These are phyloP conservation scores for Panurus biarmicus DNA, from an alignment of 2,113 vertebrate genomes.

Conservation along the genomic window DNA sequence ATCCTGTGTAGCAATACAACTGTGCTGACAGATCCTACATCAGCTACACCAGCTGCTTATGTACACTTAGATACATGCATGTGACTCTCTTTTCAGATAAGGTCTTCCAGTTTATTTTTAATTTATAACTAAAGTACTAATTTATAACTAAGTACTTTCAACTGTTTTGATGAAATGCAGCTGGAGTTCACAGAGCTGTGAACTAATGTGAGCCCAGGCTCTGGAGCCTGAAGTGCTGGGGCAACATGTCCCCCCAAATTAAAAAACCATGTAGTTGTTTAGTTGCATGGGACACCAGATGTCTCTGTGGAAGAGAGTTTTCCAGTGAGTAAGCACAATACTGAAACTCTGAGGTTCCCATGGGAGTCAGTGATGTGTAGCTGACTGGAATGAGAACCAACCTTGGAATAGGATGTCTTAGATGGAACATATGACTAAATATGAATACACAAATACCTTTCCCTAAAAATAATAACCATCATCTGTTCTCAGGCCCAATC, in stretches of 20 bases:
- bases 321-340: background rate
- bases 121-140: background rate
- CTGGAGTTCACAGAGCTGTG: background rate
- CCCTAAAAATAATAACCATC: slow-evolving; percentile 6
- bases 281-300: background rate
- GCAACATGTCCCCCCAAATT: background rate
- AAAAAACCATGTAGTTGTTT: background rate
- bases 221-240: background rate
- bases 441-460: slow-evolving; percentile 9
- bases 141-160: background rate
- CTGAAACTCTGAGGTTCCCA: background rate
- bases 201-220: rapidly evolving
- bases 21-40: background rate
- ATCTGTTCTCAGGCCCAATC: background rate
- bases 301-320: background rate
- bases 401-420: background rate
- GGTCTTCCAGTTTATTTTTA: background rate
- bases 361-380: background rate
- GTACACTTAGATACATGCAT: background rate
- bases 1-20: background rate
- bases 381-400: background rate
- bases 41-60: background rate
- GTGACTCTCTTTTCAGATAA: background rate
- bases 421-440: slow-evolving; percentile 27
- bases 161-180: background rate